A percentile compares a stretch with the other conserved stretches of the same genome.
Evolutionary conservation across 2,797 vertebrate genomes (phyloP).

Genomic region (Gastrophryne carolinensis): DNA sequence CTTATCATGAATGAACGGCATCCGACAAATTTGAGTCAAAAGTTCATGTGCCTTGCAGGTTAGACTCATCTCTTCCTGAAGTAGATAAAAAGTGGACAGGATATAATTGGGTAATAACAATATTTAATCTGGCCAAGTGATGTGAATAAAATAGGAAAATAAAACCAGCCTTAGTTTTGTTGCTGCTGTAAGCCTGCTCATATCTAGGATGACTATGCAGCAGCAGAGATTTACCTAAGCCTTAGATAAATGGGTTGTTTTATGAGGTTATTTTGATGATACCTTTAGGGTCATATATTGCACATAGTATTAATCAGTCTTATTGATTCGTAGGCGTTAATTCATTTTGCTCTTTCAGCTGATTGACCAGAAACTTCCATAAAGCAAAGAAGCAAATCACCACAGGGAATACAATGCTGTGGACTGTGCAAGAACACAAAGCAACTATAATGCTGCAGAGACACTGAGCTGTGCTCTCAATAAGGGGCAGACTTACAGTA

Average conservation of each 20-base stretch:
- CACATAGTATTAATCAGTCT: constrained; percentile 38
- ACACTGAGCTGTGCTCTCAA: neutral
- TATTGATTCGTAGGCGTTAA: constrained; percentile 37
- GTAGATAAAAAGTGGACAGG: neutral
- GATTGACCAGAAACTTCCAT: constrained; percentile 43
- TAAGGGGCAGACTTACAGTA: too few species aligned
- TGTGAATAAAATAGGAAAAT: neutral
- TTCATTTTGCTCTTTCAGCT: constrained; percentile 35
- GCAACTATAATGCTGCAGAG: neutral
- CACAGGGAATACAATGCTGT: constrained; percentile 33
- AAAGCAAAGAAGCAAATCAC: constrained; percentile 39
- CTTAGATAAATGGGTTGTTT: neutral
- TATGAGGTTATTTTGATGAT: constrained; percentile 32
- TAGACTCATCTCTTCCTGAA: neutral
- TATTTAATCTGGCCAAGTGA: constrained; percentile 35
- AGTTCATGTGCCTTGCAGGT: neutral
- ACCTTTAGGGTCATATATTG: constrained; percentile 28
- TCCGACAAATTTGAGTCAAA: neutral
- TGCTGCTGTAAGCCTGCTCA: neutral
- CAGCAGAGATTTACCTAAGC: constrained; percentile 17
- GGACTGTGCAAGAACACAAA: neutral
- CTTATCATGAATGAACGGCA: too few species aligned
- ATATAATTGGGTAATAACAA: constrained; percentile 24
- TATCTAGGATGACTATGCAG: neutral
- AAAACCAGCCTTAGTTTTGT: constrained; percentile 24